phyloP scores from a whole-genome alignment of 1,140 invertebrate species.

The Euura saliciscinereae region DNA sequence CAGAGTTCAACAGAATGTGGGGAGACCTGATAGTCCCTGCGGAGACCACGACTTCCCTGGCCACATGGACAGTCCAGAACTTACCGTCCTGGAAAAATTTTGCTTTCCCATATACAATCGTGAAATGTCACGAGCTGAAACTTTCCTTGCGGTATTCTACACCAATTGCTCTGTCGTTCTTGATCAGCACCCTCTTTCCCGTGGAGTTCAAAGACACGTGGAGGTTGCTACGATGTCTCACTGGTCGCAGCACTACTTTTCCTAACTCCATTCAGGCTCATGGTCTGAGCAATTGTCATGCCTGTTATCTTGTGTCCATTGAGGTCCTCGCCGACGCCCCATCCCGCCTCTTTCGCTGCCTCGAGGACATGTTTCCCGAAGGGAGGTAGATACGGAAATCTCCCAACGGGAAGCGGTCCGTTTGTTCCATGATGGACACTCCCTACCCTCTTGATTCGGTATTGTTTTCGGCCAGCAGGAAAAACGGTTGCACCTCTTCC shows the following conservation, averaged over 20 bases:
- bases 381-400: slow-evolving; percentile 60
- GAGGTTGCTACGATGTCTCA: slow-evolving; percentile 69
- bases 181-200: slow-evolving; percentile 61
- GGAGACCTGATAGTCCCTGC: slow-evolving; percentile 57
- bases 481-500: no score
- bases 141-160: slow-evolving; percentile 37
- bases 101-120: slow-evolving; percentile 43
- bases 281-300: slow-evolving; percentile 59
- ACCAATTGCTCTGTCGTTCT: slow-evolving; percentile 29
- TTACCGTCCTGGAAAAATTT: slow-evolving; percentile 56
- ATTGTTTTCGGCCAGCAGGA: no score
- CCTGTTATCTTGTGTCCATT: slow-evolving; percentile 62
- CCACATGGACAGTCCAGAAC: slow-evolving; percentile 43
- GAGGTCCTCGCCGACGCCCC: slow-evolving; percentile 63
- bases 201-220: slow-evolving; percentile 71
- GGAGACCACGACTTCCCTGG: slow-evolving; percentile 54
- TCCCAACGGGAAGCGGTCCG: no score
- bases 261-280: slow-evolving; percentile 67
- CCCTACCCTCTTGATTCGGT: no score
- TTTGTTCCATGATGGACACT: no score
- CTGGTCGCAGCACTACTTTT: slow-evolving; percentile 67
- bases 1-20: slow-evolving; percentile 63
- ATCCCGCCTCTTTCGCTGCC: slow-evolving; percentile 65
- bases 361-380: slow-evolving; percentile 64
- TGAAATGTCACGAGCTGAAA: not conserved